A percentile compares a stretch with the other conserved stretches of the same genome.
Evolutionary conservation across 2,113 vertebrate genomes (phyloP).

Genomic region (Vulpes lagopus): DNA sequence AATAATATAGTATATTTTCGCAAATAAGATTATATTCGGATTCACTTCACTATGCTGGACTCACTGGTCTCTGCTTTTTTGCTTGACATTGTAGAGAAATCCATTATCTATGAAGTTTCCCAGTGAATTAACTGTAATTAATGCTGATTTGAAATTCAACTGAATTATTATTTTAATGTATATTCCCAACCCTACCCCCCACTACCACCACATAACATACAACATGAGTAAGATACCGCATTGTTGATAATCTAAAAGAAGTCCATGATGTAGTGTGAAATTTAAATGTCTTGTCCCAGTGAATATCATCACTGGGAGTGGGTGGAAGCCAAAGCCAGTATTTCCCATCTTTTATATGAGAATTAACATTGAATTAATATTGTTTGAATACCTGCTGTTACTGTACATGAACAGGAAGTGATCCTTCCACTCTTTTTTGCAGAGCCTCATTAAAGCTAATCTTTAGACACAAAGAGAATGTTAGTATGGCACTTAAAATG

Average conservation of each 20-base stretch:
- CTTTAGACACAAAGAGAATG: constrained; percentile 51
- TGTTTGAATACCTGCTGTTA: not conserved
- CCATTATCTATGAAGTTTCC: not conserved
- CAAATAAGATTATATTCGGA: not conserved
- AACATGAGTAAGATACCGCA: not conserved
- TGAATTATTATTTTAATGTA: not conserved
- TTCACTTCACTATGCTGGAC: not conserved
- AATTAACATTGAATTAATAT: not conserved
- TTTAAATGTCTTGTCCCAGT: not conserved
- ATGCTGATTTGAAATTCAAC: constrained; percentile 10
- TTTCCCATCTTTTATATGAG: not conserved
- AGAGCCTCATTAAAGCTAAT: constrained; percentile 19
- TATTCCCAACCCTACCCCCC: not conserved
- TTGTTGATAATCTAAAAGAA: not conserved
- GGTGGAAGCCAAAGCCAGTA: not conserved
- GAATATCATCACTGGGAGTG: not conserved
- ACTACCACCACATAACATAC: not conserved
- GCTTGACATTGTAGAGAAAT: constrained; percentile 32
- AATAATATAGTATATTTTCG: not conserved
- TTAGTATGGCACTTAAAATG: constrained; percentile 52
- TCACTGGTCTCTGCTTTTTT: constrained; percentile 44
- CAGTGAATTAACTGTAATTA: not conserved
- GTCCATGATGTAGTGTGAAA: not conserved
- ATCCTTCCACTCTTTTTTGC: constrained; percentile 44
- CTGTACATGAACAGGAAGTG: not conserved